phyloP scores from a whole-genome alignment of 2,113 vertebrate genomes.

The Dromas ardeola region DNA sequence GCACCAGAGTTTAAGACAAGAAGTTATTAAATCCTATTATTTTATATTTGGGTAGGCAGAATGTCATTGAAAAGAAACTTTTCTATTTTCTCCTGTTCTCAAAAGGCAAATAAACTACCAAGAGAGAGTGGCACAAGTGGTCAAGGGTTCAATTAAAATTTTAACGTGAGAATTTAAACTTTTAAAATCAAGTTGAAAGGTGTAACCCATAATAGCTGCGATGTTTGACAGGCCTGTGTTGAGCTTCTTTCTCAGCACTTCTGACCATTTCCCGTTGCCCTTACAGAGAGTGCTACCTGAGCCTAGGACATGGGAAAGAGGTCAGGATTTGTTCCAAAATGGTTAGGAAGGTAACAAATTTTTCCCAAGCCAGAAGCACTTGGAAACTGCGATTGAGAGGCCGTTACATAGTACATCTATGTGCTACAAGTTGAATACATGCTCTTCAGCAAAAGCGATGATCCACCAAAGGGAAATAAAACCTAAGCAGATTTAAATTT shows the following conservation, averaged over 20 bases:
- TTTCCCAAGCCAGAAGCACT: not conserved
- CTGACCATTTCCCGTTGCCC: not conserved
- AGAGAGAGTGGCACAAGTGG: not conserved
- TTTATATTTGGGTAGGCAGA: not conserved
- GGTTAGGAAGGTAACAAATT: not conserved
- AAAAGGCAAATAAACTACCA: not conserved
- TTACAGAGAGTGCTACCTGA: not conserved
- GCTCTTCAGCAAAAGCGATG: not conserved
- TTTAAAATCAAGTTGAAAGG: not conserved
- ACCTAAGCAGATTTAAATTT: not conserved
- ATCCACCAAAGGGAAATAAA: not conserved
- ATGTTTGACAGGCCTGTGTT: not conserved
- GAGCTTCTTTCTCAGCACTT: not conserved
- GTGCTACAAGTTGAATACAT: accelerated
- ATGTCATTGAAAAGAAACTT: not conserved
- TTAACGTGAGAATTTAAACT: not conserved
- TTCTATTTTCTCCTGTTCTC: not conserved
- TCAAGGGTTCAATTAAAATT: not conserved
- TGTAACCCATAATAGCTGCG: not conserved
- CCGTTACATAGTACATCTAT: not conserved
- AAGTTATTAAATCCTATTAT: not conserved
- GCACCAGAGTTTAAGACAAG: not conserved
- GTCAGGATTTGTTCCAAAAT: not conserved
- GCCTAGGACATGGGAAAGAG: not conserved
- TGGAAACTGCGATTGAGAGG: not conserved